phyloP scores from a whole-genome alignment of 2,888 invertebrate species.

The Limnephilus auricula region DNA sequence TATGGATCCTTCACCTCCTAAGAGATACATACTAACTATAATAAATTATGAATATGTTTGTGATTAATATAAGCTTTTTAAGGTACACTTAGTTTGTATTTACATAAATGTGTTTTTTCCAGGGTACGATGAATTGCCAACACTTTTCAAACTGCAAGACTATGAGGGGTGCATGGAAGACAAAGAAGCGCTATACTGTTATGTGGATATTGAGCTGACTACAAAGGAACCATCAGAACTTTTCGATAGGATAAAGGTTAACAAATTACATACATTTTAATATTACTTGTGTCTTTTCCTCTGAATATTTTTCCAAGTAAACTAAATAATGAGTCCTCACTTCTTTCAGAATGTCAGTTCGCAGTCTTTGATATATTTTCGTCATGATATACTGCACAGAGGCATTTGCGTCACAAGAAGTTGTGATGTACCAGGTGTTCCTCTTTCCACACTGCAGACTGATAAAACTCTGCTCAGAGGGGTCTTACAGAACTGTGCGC shows the following conservation, averaged over 20 bases:
- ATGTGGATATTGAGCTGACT: slow-evolving; percentile 54
- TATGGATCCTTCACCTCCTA: no score
- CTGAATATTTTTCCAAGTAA: neutral
- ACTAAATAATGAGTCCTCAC: neutral
- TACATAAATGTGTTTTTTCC: neutral
- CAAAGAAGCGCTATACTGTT: slow-evolving; percentile 54
- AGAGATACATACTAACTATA: no score
- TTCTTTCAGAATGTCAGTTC: slow-evolving; percentile 23
- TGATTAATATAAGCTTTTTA: no score
- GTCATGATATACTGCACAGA: slow-evolving; percentile 59
- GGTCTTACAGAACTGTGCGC: neutral
- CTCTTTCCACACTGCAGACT: neutral
- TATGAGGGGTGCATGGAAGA: slow-evolving; percentile 57
- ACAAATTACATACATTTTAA: neutral
- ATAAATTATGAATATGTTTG: no score
- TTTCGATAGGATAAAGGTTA: slow-evolving; percentile 59
- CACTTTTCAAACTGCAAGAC: slow-evolving; percentile 57
- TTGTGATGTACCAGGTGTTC: slow-evolving; percentile 27
- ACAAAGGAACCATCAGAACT: slow-evolving; percentile 54
- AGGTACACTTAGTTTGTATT: neutral
- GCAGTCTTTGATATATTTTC: slow-evolving; percentile 32
- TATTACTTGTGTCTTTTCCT: neutral
- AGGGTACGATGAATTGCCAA: slow-evolving; percentile 61
- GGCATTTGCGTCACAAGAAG: slow-evolving; percentile 55
- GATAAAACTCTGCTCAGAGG: slow-evolving; percentile 2